Conservation (phyloP, 2,113 vertebrate species). For the Cranoglanis bouderius region DNA sequence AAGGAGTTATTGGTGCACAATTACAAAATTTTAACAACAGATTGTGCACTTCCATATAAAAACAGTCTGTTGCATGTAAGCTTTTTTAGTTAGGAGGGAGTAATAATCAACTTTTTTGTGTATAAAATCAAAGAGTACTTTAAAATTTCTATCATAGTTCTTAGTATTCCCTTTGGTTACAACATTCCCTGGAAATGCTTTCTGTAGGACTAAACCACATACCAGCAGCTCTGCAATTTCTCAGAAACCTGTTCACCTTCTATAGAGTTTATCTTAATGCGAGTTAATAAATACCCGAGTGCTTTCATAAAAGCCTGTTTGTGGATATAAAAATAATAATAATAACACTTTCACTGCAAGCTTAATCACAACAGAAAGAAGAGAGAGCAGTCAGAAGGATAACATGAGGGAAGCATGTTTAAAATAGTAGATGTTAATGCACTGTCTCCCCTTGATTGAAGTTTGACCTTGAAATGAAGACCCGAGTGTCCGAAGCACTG, state of each 20-base stretch:
- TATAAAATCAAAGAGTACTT: conserved; percentile 11
- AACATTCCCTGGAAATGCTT: conserved; percentile 45
- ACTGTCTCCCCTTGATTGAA: not conserved
- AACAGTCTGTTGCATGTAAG: not conserved
- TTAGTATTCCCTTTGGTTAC: conserved; percentile 18
- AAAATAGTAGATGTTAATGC: not conserved
- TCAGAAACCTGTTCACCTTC: conserved; percentile 10
- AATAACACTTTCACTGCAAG: not conserved
- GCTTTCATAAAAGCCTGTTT: conserved; percentile 14
- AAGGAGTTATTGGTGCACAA: not conserved
- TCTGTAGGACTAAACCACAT: not conserved
- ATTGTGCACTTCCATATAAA: not conserved
- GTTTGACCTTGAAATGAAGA: conserved; percentile 47
- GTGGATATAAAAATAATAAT: not conserved
- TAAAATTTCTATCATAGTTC: conserved; percentile 4
- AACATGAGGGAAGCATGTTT: not conserved
- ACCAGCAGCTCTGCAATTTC: conserved; percentile 32
- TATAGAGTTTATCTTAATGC: conserved; percentile 34
- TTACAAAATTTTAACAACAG: not conserved
- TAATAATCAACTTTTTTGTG: not conserved
- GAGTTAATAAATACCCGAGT: conserved; percentile 38
- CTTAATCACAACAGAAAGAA: not conserved
- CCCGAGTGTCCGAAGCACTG: not conserved
- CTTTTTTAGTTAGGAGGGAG: not conserved
- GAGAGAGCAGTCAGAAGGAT: not conserved